Conservation (phyloP, 2,113 vertebrate species). For the Calidris pugnax region DNA sequence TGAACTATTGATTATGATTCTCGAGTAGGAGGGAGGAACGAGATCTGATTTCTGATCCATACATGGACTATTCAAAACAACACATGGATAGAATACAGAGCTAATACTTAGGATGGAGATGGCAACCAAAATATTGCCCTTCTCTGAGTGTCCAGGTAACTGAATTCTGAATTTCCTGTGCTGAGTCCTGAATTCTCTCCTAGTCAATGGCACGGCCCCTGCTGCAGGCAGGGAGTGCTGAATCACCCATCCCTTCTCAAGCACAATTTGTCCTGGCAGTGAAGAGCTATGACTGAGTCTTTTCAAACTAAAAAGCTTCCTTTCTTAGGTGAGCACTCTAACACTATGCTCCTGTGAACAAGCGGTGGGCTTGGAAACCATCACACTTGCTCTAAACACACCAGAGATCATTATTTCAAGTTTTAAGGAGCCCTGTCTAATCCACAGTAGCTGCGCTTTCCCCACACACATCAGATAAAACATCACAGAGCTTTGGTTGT, state of each 20-base stretch:
- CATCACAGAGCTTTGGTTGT: background rate
- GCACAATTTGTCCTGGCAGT: background rate
- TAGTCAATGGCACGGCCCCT: fast-evolving
- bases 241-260: background rate
- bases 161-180: background rate
- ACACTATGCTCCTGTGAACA: background rate
- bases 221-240: background rate
- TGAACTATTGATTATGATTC: background rate
- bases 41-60: background rate
- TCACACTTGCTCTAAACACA: background rate
- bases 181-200: background rate
- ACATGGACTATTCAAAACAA: background rate
- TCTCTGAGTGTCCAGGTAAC: background rate
- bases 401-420: fast-evolving
- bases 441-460: background rate
- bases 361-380: fast-evolving
- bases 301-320: background rate
- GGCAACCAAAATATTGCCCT: background rate
- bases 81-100: background rate
- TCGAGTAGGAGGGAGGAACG: background rate
- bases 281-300: background rate
- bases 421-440: background rate
- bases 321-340: background rate
- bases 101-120: background rate
- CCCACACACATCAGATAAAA: background rate